These are phyloP conservation scores for Drosophila percnosoma DNA, from an alignment of 2,888 invertebrate genomes.

Conservation along the genomic window DNA sequence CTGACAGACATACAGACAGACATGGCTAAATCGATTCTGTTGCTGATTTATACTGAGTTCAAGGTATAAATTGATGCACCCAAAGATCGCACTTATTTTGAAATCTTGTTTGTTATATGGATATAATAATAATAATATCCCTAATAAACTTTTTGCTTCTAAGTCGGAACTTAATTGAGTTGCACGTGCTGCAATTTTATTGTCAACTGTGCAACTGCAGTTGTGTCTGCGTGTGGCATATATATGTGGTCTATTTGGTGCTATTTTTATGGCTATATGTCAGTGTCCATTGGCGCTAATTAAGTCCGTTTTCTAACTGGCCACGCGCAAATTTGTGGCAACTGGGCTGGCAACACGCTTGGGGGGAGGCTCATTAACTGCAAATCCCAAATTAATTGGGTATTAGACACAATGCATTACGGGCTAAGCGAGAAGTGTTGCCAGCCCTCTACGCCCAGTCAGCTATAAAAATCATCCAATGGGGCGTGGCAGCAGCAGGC, in stretches of 20 bases:
- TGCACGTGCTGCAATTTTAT: constrained; percentile 8
- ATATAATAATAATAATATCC: too few relatives aligned
- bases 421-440: constrained; percentile 45
- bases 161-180: not conserved
- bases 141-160: too few relatives aligned
- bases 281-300: constrained; percentile 42
- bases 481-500: constrained; percentile 47
- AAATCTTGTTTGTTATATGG: too few relatives aligned
- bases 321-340: constrained; percentile 24
- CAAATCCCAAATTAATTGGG: constrained; percentile 79
- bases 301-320: constrained; percentile 55
- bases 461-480: constrained; percentile 53
- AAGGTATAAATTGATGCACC: not conserved
- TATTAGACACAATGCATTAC: constrained; percentile 72
- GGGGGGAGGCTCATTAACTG: constrained; percentile 49
- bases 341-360: constrained; percentile 33
- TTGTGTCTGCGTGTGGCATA: constrained; percentile 3
- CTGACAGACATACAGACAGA: not conserved
- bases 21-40: not conserved
- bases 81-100: not conserved
- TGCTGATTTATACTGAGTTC: not conserved
- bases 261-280: constrained; percentile 61
- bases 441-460: constrained; percentile 24
- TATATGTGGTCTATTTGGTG: constrained; percentile 42
- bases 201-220: constrained; percentile 16